These are phyloP conservation scores for Parnassius glacialis DNA, from an alignment of 2,888 invertebrate species.

Conservation along the genomic window DNA sequence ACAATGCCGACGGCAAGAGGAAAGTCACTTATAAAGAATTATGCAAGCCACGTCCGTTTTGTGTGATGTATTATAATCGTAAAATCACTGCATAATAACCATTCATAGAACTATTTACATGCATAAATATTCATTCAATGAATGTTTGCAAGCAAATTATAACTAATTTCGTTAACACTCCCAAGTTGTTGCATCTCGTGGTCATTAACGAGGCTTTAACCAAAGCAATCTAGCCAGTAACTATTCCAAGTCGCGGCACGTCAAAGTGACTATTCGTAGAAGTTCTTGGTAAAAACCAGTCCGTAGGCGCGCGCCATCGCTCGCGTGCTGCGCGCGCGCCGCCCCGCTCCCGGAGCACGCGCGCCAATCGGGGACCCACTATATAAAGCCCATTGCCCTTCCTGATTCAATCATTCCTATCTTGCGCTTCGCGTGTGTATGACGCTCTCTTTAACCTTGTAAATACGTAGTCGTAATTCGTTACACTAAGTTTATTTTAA, in stretches of 20 bases:
- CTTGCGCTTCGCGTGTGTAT: conserved; percentile 63
- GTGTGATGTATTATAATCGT: conserved; percentile 25
- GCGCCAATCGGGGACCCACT: conserved; percentile 43
- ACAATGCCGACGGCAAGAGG: conserved; percentile 30
- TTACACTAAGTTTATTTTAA: conserved; percentile 55
- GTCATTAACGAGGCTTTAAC: conserved; percentile 51
- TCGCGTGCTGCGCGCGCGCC: conserved; percentile 65
- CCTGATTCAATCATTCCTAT: conserved; percentile 73
- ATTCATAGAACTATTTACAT: conserved; percentile 19
- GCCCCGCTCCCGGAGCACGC: conserved; percentile 50
- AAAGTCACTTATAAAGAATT: conserved; percentile 35
- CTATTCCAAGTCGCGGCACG: conserved; percentile 62
- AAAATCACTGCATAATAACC: conserved; percentile 22
- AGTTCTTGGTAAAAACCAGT: conserved; percentile 69
- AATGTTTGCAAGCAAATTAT: conserved; percentile 1
- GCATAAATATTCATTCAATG: conserved; percentile 4
- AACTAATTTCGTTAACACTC: conserved; percentile 15
- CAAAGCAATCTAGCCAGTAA: conserved; percentile 47
- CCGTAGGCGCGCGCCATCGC: conserved; percentile 69
- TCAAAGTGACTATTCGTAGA: conserved; percentile 76
- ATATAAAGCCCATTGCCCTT: conserved; percentile 72
- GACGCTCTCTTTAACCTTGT: conserved; percentile 60
- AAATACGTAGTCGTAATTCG: conserved; percentile 65
- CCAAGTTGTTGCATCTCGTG: conserved; percentile 10
- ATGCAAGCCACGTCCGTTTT: conserved; percentile 30